Base-by-base conservation (phyloP, 2,888 invertebrate genomes). In the Tiliacea aurago region DNA sequence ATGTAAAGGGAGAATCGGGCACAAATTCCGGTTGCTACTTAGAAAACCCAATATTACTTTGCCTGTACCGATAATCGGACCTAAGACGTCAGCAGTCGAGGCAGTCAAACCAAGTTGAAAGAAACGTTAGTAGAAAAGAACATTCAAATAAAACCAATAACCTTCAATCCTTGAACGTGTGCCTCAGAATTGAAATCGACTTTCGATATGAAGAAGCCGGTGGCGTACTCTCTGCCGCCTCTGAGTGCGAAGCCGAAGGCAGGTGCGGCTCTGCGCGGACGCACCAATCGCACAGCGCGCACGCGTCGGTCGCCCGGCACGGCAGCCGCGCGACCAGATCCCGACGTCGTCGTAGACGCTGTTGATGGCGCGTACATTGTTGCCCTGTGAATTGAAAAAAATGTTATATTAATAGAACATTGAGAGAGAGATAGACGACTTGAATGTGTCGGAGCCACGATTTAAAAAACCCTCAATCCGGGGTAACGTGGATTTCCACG, bases 171-270 rank as follows among this genome's bases (percentile, higher is more conserved):
- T 93, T 98, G 98, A 66, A 97, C 96, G 88, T 98, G 97, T 0
- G 99, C 99, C 92, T 99, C 98, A 2, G 99, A 98, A 73, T 98
- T 98, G 49, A 98, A 97, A 85, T 98, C 98, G 13, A 99, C 98
- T 89, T 98, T 97, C 37, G 99, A 98, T 76, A 99, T 98, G 94
- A 98, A 99, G 94, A 99, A 98, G 47, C 99, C 99, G 0, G 99
- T 98, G 41, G 98, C 98, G 92, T 99, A 98, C 91, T 99, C 99
- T 82, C 98, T 97, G 23, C 99, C 99, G 45, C 99, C 98, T 5
- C 98, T 97, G 73, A 99, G 94, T 4, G 98, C 97, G 93, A 99
- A 98, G 0, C 98, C 98, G 88, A 98, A 98, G 33, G 97, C 97
- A 10, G 98, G 97, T 9, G 95, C 91, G 2, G 95, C 90, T 59